Evolutionary conservation across 2,888 invertebrate species (phyloP).

Genomic region (Chrysina gloriosa): DNA sequence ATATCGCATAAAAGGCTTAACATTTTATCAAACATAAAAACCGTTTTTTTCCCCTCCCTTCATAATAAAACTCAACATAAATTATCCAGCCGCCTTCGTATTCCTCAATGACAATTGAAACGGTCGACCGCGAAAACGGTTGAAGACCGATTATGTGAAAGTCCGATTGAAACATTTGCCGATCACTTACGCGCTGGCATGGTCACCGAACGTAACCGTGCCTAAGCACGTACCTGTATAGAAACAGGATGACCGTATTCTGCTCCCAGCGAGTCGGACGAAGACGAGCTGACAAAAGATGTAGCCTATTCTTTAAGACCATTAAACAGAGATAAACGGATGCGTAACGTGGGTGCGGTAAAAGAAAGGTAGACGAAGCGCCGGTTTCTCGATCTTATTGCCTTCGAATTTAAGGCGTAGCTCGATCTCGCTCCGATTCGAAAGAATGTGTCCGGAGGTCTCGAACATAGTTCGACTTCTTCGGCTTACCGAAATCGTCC

Average conservation of each 20-base stretch:
- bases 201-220: conserved; percentile 45
- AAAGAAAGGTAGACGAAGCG: conserved; percentile 29
- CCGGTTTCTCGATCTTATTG: conserved; percentile 30
- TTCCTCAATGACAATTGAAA: conserved; percentile 8
- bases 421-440: conserved; percentile 36
- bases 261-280: conserved; percentile 7
- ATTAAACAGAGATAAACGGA: conserved; percentile 51
- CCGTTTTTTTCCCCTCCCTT: too few species aligned
- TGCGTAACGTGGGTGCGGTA: conserved; percentile 51
- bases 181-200: conserved; percentile 53
- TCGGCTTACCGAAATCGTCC: conserved; percentile 45
- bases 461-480: conserved; percentile 42
- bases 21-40: too few species aligned
- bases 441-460: conserved; percentile 46
- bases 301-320: conserved; percentile 50
- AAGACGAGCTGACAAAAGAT: conserved; percentile 46
- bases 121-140: conserved; percentile 17
- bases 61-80: too few species aligned
- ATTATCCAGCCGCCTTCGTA: too few species aligned
- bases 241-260: conserved; percentile 28
- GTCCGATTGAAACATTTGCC: conserved; percentile 52
- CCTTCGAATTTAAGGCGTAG: conserved; percentile 31
- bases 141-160: conserved; percentile 45
- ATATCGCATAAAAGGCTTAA: too few species aligned
- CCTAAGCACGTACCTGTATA: conserved; percentile 44